These are phyloP conservation scores for Chironomus striatipennis DNA, from an alignment of 1,140 invertebrate species.

Conservation along the genomic window DNA sequence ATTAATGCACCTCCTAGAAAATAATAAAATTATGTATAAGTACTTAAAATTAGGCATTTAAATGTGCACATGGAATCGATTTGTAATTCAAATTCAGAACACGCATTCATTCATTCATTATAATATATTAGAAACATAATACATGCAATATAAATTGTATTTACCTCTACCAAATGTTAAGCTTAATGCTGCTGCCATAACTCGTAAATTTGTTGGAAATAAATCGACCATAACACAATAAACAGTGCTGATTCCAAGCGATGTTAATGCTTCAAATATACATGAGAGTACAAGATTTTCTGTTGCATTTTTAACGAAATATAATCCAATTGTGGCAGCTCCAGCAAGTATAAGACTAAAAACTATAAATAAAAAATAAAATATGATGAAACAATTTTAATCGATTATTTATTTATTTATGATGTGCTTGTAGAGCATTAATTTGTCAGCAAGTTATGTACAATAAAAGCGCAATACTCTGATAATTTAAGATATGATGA, in stretches of 20 bases:
- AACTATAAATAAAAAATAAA: too few species aligned
- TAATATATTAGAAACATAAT: too few species aligned
- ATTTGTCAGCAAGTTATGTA: too few species aligned
- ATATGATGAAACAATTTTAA: slow-evolving; percentile 28
- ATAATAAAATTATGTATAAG: neutral
- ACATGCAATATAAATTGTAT: neutral
- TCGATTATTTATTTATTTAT: neutral
- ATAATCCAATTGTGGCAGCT: slow-evolving; percentile 64
- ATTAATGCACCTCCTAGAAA: slow-evolving; percentile 48
- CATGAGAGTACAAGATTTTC: slow-evolving; percentile 65
- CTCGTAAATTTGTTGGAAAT: slow-evolving; percentile 69
- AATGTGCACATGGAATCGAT: too few species aligned
- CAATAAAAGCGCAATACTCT: too few species aligned
- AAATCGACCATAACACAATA: slow-evolving; percentile 67
- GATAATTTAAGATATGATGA: too few species aligned
- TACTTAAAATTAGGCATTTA: too few species aligned
- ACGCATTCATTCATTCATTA: too few species aligned
- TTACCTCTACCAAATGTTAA: slow-evolving; percentile 58
- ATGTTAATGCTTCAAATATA: slow-evolving; percentile 65
- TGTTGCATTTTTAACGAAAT: slow-evolving; percentile 58
- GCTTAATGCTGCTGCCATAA: slow-evolving; percentile 65
- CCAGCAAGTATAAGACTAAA: slow-evolving; percentile 62
- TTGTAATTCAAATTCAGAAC: too few species aligned
- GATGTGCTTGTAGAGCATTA: too few species aligned
- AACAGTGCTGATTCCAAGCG: slow-evolving; percentile 61